Evolutionary conservation across 1,140 invertebrate species (phyloP).

Genomic region (Musca domestica): DNA sequence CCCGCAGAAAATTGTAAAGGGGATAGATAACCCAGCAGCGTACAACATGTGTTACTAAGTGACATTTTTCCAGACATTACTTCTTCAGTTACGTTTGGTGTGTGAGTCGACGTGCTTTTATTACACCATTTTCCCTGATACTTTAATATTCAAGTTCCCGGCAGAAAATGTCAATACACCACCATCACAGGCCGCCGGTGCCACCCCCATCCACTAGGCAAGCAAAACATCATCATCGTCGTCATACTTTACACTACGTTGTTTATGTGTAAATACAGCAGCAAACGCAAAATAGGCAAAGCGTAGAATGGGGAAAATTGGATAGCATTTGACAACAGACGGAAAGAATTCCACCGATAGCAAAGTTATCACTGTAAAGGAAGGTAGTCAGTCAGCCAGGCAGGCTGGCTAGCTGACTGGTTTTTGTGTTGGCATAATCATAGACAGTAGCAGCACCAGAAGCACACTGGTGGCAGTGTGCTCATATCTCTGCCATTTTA

Average conservation of each 20-base stretch:
- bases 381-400: no score
- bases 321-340: no score
- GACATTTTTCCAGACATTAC: background rate
- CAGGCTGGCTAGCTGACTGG: no score
- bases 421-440: no score
- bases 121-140: slow-evolving; percentile 4
- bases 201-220: background rate
- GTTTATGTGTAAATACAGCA: slow-evolving; percentile 9
- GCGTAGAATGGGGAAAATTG: no score
- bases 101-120: background rate
- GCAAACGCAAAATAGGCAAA: slow-evolving; percentile 1
- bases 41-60: background rate
- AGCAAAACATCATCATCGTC: background rate
- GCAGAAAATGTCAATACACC: background rate
- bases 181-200: background rate
- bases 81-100: no score
- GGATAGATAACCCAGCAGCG: background rate
- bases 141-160: background rate
- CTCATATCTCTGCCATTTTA: no score
- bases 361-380: no score
- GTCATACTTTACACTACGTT: background rate
- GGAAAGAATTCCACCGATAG: no score
- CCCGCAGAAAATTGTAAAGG: background rate
- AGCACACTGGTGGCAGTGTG: no score
- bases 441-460: no score